These are phyloP conservation scores for Drosophila nannoptera DNA, from an alignment of 1,140 invertebrate species.

Conservation along the genomic window DNA sequence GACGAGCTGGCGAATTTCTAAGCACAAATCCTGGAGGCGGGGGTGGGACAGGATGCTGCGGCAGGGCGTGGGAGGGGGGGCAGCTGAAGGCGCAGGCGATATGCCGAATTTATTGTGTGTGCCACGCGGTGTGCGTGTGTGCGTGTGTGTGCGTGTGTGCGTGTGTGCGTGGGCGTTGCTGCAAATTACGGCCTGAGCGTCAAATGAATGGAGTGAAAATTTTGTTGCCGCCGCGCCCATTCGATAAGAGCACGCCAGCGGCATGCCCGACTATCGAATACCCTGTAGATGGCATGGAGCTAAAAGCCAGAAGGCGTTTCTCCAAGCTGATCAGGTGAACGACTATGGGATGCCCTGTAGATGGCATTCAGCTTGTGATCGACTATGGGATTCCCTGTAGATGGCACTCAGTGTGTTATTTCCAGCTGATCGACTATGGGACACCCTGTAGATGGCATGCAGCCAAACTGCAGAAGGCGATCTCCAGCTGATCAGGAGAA, in stretches of 20 bases:
- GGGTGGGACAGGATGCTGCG: neutral
- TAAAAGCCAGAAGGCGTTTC: too few relatives aligned
- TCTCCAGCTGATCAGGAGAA: too few relatives aligned
- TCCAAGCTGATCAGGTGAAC: too few relatives aligned
- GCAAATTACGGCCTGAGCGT: conserved; percentile 33
- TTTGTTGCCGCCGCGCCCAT: conserved; percentile 33
- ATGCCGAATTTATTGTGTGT: conserved; percentile 52
- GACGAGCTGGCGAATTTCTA: conserved; percentile 10
- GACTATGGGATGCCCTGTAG: neutral
- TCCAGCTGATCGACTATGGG: too few relatives aligned
- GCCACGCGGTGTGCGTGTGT: neutral
- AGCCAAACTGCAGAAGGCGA: too few relatives aligned
- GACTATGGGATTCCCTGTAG: neutral
- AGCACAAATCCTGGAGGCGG: conserved; percentile 10
- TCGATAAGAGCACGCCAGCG: neutral
- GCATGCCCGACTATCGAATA: neutral
- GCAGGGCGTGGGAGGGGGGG: too few relatives aligned
- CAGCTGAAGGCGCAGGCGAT: conserved; percentile 14
- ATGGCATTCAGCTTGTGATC: neutral
- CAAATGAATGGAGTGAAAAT: conserved; percentile 53
- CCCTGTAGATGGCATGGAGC: too few relatives aligned
- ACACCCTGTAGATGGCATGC: too few relatives aligned
- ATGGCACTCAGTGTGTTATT: too few relatives aligned
- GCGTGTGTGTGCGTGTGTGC: conserved; percentile 10
- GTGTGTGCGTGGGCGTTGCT: conserved; percentile 16